phyloP scores from a whole-genome alignment of 2,113 vertebrate species.

The Onychostruthus taczanowskii region DNA sequence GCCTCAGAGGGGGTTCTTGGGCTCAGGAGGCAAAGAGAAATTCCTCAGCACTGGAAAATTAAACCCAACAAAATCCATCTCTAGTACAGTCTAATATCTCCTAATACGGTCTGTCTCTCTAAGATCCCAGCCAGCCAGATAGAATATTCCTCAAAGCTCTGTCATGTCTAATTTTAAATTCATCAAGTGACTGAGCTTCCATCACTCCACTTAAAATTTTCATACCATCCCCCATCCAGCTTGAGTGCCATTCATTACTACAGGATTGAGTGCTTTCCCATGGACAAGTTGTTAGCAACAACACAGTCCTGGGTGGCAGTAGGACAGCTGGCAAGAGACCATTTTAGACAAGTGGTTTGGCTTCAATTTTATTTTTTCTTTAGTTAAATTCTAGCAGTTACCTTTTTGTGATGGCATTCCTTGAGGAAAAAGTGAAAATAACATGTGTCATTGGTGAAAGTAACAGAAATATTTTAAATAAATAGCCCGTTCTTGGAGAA shows the following conservation, averaged over 20 bases:
- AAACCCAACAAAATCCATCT: background rate
- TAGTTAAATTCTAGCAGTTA: background rate
- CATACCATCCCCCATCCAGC: background rate
- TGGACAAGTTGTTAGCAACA: background rate
- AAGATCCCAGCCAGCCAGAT: background rate
- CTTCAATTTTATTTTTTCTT: background rate
- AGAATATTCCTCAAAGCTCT: background rate
- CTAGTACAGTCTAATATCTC: background rate
- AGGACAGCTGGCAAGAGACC: background rate
- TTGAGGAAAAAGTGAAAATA: background rate
- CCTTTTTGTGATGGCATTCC: background rate
- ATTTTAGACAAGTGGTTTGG: background rate
- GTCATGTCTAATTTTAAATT: constrained; percentile 18
- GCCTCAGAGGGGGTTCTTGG: background rate
- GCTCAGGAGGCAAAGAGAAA: background rate
- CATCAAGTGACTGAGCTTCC: background rate
- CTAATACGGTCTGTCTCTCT: background rate
- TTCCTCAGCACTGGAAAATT: background rate
- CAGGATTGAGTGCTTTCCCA: background rate
- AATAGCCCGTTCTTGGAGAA: background rate
- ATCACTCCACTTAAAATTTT: constrained; percentile 3
- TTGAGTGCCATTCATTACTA: background rate
- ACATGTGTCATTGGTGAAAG: background rate
- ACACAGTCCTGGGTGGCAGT: background rate
- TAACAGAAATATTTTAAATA: background rate